Evolutionary conservation across 2,797 vertebrate species (phyloP).

Genomic region (Sebastes vulpes): DNA sequence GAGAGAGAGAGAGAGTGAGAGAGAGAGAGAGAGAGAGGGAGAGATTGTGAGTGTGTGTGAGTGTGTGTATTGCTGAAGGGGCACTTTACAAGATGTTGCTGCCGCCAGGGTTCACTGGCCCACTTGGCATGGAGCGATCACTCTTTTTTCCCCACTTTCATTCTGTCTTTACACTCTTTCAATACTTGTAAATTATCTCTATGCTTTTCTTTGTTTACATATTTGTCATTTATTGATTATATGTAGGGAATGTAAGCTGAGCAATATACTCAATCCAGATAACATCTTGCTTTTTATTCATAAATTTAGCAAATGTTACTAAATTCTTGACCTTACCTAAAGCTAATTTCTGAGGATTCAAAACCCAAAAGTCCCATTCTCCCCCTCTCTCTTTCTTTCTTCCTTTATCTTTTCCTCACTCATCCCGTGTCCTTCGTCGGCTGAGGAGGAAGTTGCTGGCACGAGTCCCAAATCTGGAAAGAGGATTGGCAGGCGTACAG

Average conservation of each 20-base stretch:
- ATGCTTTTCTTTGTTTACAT: background rate
- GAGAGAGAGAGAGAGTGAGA: background rate
- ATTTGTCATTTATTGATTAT: background rate
- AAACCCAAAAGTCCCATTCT: background rate
- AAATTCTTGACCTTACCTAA: background rate
- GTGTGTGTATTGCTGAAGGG: conserved; percentile 54
- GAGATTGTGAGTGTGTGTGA: too few species aligned
- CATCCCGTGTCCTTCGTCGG: conserved; percentile 3
- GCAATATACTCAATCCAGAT: background rate
- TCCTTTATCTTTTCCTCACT: background rate
- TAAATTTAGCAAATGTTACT: background rate
- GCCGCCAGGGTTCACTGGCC: conserved; percentile 57
- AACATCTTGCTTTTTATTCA: background rate
- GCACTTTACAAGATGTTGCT: conserved; percentile 57
- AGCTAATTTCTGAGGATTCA: background rate
- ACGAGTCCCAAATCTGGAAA: conserved; percentile 15
- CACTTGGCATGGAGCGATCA: conserved; percentile 45
- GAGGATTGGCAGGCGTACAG: conserved; percentile 13
- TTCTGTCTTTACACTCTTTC: conserved; percentile 10
- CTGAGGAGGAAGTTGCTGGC: conserved; percentile 27
- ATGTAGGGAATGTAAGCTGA: background rate
- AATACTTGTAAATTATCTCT: background rate
- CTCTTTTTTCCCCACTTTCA: background rate
- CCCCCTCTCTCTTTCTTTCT: background rate
- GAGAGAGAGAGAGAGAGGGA: too few species aligned